Base-by-base conservation (phyloP, 2,797 vertebrate species). In the Kryptolebias ocellatus region DNA sequence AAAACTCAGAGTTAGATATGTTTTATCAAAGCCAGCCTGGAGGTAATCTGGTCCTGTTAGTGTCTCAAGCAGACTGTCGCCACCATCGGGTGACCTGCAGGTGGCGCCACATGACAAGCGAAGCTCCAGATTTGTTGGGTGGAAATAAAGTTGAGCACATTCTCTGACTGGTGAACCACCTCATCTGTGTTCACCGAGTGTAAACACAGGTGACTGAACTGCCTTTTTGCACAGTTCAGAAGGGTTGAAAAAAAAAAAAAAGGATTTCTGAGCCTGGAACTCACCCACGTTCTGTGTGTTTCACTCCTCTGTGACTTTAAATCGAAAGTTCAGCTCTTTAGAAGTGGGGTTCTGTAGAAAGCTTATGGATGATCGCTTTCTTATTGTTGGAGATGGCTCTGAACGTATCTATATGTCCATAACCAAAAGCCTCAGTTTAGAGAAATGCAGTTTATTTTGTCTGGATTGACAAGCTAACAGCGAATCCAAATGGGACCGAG, bases 221-320 rank as follows among this genome's bases (percentile, higher is more conserved):
- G 61, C 72, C 83, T 76, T 79, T 82, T 83, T 54, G 64, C 83
- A 65, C 68, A 70, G 79, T 71, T 76, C 82, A 80, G 77, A 76
- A 56, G 80, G 87, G 89, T 88, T 85, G 90, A 90, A 83, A 75
- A 90, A 90, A 90, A 75, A 89, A 90, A 83, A 75, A 90, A 90
- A 90, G 75, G 83, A 85, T 83, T 81, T 78, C 80, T 71, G 71
- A 80, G 86, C 75, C 79, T 80, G 76, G 66, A 80, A 86, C 87
- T 78, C 74, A 78, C 76, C 39, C 46, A 1, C 56, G 58, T 76
- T 69, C 45, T 58, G 46, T 71, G 63, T 72, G 53, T 76, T 46
- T 67, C 70, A 65, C 74, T 72, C 56, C 47, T 62, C 5, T 81
- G 61, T 70, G 61, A 72, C 50, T 62, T 74, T 76, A 69, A 9